Conservation (phyloP, 2,888 invertebrate species). For the Macrophya alboannulata region DNA sequence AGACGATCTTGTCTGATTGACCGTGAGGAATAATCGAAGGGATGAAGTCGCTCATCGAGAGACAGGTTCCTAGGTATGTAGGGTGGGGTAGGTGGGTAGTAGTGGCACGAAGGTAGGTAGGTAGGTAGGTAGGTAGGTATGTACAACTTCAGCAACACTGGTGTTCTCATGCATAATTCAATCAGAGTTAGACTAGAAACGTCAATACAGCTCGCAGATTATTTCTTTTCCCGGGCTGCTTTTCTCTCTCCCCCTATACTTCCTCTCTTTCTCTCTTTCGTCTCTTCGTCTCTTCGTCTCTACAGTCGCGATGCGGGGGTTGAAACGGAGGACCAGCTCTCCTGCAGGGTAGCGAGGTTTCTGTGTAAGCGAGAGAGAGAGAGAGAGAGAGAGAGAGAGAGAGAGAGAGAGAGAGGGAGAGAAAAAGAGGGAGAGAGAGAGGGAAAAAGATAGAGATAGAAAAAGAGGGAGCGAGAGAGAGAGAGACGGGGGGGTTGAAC, state of each 20-base stretch:
- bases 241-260: constrained; percentile 59
- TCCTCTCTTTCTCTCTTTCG: constrained; percentile 67
- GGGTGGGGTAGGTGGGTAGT: neutral
- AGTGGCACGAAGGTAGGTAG: too few relatives aligned
- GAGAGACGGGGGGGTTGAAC: constrained; percentile 54
- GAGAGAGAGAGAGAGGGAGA: constrained; percentile 37
- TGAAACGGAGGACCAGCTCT: constrained; percentile 39
- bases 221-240: constrained; percentile 79
- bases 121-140: neutral
- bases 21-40: constrained; percentile 25
- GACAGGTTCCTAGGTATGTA: neutral
- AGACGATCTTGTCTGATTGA: constrained; percentile 10
- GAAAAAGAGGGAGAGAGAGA: constrained; percentile 33
- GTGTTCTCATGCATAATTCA: constrained; percentile 80
- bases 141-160: constrained; percentile 71
- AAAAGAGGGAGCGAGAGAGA: constrained; percentile 50
- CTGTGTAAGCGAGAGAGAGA: constrained; percentile 37
- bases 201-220: constrained; percentile 81
- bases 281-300: constrained; percentile 60
- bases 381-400: constrained; percentile 50
- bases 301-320: constrained; percentile 54
- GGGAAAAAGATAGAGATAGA: constrained; percentile 50
- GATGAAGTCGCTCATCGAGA: constrained; percentile 21
- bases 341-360: constrained; percentile 52
- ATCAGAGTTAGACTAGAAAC: constrained; percentile 81